These are phyloP conservation scores for Artibeus jamaicensis DNA, from an alignment of 2,797 vertebrate species.

Conservation along the genomic window DNA sequence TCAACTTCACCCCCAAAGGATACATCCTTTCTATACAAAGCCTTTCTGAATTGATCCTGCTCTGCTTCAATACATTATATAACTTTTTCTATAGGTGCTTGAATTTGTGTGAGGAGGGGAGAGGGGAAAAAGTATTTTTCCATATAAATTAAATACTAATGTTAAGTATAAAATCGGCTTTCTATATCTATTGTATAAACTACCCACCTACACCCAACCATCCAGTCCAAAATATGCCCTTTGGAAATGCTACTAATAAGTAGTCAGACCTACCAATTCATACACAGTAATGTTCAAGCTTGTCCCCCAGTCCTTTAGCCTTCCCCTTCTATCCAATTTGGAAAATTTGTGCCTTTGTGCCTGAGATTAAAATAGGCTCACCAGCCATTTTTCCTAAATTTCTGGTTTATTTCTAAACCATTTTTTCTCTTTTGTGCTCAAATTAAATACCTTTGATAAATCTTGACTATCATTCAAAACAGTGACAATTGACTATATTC, in stretches of 20 bases:
- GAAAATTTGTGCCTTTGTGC: constrained; percentile 25
- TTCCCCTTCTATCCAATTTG: background rate
- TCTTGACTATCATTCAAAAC: constrained; percentile 69
- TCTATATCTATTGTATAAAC: background rate
- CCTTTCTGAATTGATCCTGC: background rate
- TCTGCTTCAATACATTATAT: background rate
- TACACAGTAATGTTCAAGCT: background rate
- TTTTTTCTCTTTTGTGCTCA: constrained; percentile 50
- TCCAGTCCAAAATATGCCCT: background rate
- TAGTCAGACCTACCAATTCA: background rate
- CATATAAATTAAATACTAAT: background rate
- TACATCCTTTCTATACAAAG: background rate
- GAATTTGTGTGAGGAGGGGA: background rate
- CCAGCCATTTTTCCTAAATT: constrained; percentile 34
- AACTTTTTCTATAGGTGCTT: background rate
- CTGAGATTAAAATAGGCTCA: constrained; percentile 18
- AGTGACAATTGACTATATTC: constrained; percentile 27
- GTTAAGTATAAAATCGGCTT: background rate
- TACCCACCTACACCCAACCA: background rate
- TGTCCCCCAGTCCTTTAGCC: background rate
- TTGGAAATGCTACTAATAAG: constrained; percentile 1
- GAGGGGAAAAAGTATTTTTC: background rate
- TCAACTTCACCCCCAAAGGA: background rate
- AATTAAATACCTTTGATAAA: constrained; percentile 61
- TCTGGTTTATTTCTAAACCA: constrained; percentile 67